Conservation (phyloP, 2,888 invertebrate species). For the Coecobrya sp. region DNA sequence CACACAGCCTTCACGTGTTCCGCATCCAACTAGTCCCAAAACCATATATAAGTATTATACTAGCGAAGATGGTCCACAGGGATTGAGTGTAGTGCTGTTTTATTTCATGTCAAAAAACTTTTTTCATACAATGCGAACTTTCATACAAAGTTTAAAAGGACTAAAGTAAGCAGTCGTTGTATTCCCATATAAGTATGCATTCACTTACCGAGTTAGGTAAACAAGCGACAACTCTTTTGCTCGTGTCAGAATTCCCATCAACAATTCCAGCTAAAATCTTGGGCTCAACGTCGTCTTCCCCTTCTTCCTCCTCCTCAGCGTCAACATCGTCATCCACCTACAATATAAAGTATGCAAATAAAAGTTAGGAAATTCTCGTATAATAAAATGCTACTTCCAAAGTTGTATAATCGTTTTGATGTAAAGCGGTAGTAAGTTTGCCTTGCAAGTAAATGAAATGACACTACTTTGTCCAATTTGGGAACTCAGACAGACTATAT, state of each 20-base stretch:
- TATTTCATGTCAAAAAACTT: conserved; percentile 10
- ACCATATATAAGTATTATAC: background rate
- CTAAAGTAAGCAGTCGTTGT: background rate
- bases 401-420: background rate
- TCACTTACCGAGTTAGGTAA: conserved; percentile 68
- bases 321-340: conserved; percentile 60
- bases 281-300: conserved; percentile 54
- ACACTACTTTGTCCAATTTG: background rate
- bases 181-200: background rate
- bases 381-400: background rate
- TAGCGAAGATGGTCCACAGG: background rate
- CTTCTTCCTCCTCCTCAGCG: conserved; percentile 68
- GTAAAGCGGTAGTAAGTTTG: background rate
- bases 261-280: conserved; percentile 62
- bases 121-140: background rate
- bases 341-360: conserved; percentile 6
- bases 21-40: background rate
- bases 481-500: background rate
- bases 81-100: background rate
- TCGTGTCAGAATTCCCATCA: conserved; percentile 52
- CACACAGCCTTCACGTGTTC: background rate
- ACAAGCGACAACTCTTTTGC: conserved; percentile 60
- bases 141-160: background rate
- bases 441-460: background rate
- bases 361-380: background rate